These are phyloP conservation scores for Erebia ligea DNA, from an alignment of 2,888 invertebrate species.

Conservation along the genomic window DNA sequence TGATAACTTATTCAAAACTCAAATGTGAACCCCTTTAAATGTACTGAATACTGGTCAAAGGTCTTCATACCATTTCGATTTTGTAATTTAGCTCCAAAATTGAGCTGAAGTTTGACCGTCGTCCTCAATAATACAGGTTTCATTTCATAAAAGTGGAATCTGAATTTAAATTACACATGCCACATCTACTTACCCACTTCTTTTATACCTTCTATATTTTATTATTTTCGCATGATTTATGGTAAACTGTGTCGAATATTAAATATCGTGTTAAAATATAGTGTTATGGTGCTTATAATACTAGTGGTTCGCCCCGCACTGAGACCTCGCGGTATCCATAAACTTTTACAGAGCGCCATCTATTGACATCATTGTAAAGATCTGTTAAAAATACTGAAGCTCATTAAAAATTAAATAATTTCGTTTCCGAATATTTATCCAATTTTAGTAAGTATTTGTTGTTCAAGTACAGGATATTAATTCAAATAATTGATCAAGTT, in stretches of 20 bases:
- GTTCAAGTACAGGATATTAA: no score
- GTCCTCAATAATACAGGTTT: constrained; percentile 37
- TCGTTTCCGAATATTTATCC: no score
- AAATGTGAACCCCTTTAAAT: background rate
- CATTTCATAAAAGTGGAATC: constrained; percentile 36
- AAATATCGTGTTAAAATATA: background rate
- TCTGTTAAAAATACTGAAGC: no score
- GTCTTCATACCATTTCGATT: background rate
- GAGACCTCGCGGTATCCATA: no score
- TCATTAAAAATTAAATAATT: no score
- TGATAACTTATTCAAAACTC: background rate
- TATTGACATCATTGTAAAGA: no score
- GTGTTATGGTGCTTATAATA: background rate
- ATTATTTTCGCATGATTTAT: background rate
- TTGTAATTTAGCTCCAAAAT: constrained; percentile 24
- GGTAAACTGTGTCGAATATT: background rate
- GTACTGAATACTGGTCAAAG: background rate
- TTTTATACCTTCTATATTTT: background rate
- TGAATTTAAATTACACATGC: constrained; percentile 30
- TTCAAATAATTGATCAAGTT: no score
- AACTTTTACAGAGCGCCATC: no score
- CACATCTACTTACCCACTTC: constrained; percentile 21
- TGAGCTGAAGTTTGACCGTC: constrained; percentile 24
- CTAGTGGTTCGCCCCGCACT: no score
- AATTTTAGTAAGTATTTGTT: no score